Base-by-base conservation (phyloP, 2,113 vertebrate genomes). In the Octodon degus region DNA sequence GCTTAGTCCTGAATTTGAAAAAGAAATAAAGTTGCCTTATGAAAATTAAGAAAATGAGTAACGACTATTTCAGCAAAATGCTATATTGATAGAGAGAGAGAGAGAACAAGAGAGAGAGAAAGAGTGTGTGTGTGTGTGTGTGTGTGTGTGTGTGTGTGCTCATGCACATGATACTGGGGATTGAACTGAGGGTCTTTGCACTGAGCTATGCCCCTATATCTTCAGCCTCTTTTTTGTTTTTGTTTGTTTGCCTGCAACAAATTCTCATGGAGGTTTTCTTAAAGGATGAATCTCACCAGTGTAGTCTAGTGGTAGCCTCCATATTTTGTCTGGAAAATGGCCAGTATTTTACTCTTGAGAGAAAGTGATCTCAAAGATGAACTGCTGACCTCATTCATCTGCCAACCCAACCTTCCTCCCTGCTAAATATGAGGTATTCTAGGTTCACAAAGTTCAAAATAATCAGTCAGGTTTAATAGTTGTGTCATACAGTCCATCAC, bases 31-130 rank as follows among this genome's bases (percentile, higher is more conserved):
- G 25, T 70, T 50, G 5, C 34, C 58, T 93, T 86, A 55, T 70
- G 50, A 95, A 95, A 90, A 76, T 47, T 43, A 90, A 90, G 74
- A 91, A 72, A 81, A 90, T 40, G 7, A 11, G 13, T 89, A 72
- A 68, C 27, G 27, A 58, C 6, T 6, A 53, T 53, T 53, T 86
- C 86, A 74, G 62, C 53, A 91, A 80, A 96, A 72, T 50, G 55
- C 50, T 25, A 0, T 50, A 37, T 76, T 70, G 8, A 3, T 19
- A 55, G n/a, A n/a, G n/a, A n/a, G n/a, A n/a, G n/a, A n/a, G n/a
- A n/a, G n/a, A n/a, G n/a, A n/a, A n/a, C n/a, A n/a, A n/a, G n/a
- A n/a, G n/a, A n/a, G n/a, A n/a, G n/a, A n/a, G n/a, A n/a, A 55
- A 14, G 53, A 16, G 27, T 84, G 67, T 70, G 67, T n/a, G 16